Percentiles rank a stretch among this genome's conserved stretches.
These are phyloP conservation scores for Zoroaster sp. DNA, from an alignment of 53 echinoderm and acorn worm species.

Conservation along the genomic window DNA sequence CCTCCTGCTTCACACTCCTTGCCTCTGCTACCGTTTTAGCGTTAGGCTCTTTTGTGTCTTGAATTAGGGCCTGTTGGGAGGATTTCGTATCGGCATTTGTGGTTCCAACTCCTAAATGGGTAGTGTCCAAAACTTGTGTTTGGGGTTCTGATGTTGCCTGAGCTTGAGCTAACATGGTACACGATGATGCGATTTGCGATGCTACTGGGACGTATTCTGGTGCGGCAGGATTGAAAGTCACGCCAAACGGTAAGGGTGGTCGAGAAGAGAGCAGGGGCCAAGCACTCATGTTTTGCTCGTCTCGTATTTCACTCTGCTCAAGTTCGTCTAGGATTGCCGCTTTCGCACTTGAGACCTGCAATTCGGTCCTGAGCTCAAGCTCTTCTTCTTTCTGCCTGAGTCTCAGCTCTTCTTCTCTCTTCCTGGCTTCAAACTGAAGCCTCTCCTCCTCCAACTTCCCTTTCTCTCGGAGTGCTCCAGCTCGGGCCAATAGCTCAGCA, in stretches of 20 bases:
- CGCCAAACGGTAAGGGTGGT: neutral
- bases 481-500: conserved; percentile 1
- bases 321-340: conserved; percentile 8
- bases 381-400: conserved; percentile 24
- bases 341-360: conserved; percentile 27
- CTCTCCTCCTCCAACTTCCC: conserved; percentile 21
- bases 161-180: too few relatives aligned
- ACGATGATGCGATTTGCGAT: too few relatives aligned
- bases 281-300: neutral
- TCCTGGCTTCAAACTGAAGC: conserved; percentile 32
- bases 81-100: neutral
- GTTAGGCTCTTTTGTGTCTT: neutral
- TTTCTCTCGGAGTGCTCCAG: conserved; percentile 20
- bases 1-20: neutral
- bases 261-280: neutral
- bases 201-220: neutral
- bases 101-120: neutral
- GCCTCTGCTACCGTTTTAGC: neutral
- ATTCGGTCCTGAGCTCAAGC: conserved; percentile 16
- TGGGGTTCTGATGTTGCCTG: too few relatives aligned
- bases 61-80: neutral
- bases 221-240: neutral
- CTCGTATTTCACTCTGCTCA: conserved; percentile 6
- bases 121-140: neutral
- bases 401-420: conserved; percentile 3